Percentiles rank a stretch among this genome's conserved stretches.
Conservation (phyloP, 1,140 invertebrate genomes). For the Saccostrea echinata region DNA sequence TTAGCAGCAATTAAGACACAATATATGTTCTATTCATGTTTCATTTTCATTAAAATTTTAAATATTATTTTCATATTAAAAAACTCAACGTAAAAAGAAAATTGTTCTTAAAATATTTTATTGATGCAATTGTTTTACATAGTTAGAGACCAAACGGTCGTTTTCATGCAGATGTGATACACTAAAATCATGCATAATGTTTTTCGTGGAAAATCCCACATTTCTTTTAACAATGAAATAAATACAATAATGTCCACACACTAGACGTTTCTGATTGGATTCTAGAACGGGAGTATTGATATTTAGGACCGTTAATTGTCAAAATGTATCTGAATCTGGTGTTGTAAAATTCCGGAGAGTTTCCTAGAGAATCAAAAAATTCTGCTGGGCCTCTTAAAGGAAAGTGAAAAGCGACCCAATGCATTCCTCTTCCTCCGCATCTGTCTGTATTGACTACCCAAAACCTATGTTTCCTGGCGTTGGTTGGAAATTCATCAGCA, state of each 20-base stretch:
- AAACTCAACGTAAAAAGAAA: too few species aligned
- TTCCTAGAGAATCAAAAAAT: conserved; percentile 43
- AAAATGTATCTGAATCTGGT: conserved; percentile 21
- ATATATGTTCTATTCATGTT: too few species aligned
- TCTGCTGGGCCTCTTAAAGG: conserved; percentile 22
- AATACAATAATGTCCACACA: conserved; percentile 45
- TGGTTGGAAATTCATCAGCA: conserved; percentile 29
- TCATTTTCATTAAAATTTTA: too few species aligned
- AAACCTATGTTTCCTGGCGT: background rate
- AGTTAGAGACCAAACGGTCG: conserved; percentile 17
- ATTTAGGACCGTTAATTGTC: conserved; percentile 14
- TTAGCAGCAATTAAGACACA: too few species aligned
- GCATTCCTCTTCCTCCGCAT: conserved; percentile 4
- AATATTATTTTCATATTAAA: background rate
- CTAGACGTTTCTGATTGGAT: conserved; percentile 10
- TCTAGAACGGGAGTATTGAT: background rate
- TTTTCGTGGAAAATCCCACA: background rate
- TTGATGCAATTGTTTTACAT: background rate
- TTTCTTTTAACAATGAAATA: background rate
- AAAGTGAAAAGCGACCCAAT: conserved; percentile 50
- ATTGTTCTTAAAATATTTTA: too few species aligned
- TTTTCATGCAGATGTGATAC: background rate
- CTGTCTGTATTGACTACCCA: conserved; percentile 39
- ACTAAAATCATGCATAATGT: conserved; percentile 24
- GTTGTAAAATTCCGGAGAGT: background rate